Percentiles rank a stretch among this genome's conserved stretches.
phyloP scores from a whole-genome alignment of 1,140 invertebrate genomes.

The Penaeus chinensis region DNA sequence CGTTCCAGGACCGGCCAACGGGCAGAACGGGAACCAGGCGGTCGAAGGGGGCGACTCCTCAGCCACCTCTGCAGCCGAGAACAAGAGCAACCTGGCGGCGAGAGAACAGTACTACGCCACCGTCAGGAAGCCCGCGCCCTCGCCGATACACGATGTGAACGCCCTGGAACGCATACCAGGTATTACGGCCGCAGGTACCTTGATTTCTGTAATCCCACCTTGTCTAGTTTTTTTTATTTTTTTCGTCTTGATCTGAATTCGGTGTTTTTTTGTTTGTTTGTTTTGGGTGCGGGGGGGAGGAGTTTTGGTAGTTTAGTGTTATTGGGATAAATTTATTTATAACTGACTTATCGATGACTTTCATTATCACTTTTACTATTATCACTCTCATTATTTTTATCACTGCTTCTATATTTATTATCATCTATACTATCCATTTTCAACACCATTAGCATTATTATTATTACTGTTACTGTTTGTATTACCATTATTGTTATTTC shows the following conservation, averaged over 20 bases:
- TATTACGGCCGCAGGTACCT: not conserved
- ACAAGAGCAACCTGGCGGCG: slow-evolving; percentile 73
- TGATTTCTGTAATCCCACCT: not conserved
- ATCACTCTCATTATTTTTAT: too few relatives aligned
- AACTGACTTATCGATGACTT: too few relatives aligned
- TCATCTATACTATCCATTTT: too few relatives aligned
- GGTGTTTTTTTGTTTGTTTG: not conserved
- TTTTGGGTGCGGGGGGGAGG: not conserved
- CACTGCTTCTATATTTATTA: too few relatives aligned
- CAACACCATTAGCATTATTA: too few relatives aligned
- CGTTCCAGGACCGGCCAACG: not conserved
- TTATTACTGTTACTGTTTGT: too few relatives aligned
- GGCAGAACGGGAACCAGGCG: not conserved
- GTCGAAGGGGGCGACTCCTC: slow-evolving; percentile 48
- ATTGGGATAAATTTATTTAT: too few relatives aligned
- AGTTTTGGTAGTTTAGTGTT: not conserved
- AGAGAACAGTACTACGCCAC: slow-evolving; percentile 74
- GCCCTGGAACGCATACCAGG: slow-evolving; percentile 57
- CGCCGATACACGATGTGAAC: slow-evolving; percentile 66
- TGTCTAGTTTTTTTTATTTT: not conserved
- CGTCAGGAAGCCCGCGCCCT: slow-evolving; percentile 72
- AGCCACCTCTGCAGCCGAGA: slow-evolving; percentile 69
- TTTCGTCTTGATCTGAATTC: not conserved
- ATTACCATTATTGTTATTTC: too few relatives aligned
- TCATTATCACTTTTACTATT: too few relatives aligned